Conservation (phyloP, 2,888 invertebrate genomes). For the Thymelicus sylvestris region DNA sequence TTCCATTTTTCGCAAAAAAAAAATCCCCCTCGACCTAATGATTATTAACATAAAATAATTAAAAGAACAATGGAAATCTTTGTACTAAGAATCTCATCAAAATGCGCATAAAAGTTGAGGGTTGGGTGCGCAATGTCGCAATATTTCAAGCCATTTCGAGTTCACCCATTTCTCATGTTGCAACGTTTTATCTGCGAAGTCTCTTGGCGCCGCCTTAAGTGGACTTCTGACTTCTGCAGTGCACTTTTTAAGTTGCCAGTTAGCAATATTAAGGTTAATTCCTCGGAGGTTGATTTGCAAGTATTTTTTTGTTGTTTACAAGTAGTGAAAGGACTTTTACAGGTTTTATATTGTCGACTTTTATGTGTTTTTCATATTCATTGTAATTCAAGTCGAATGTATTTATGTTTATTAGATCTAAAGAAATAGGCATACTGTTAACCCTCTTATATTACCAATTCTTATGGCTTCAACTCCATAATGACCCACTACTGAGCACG, state of each 20-base stretch:
- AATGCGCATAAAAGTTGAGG: constrained; percentile 13
- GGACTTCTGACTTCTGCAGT: constrained; percentile 58
- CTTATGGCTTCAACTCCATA: no score
- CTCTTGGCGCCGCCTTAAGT: constrained; percentile 41
- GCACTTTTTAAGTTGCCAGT: constrained; percentile 55
- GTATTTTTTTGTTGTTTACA: constrained; percentile 21
- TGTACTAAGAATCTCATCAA: not conserved
- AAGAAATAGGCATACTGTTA: no score
- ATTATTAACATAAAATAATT: no score
- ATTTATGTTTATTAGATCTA: no score
- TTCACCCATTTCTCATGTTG: constrained; percentile 70
- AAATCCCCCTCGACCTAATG: no score
- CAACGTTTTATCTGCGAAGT: constrained; percentile 69
- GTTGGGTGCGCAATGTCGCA: constrained; percentile 29
- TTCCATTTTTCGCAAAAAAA: no score
- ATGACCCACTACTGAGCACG: no score
- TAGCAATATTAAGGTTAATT: constrained; percentile 50
- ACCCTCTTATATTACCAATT: no score
- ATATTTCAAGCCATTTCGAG: constrained; percentile 67
- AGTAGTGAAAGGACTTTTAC: no score
- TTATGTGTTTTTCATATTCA: no score
- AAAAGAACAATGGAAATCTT: not conserved
- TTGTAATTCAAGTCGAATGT: no score
- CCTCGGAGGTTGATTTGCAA: constrained; percentile 30
- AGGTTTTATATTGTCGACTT: no score